These are phyloP conservation scores for Drosophila elegans DNA, from an alignment of 1,140 invertebrate genomes.

Conservation along the genomic window DNA sequence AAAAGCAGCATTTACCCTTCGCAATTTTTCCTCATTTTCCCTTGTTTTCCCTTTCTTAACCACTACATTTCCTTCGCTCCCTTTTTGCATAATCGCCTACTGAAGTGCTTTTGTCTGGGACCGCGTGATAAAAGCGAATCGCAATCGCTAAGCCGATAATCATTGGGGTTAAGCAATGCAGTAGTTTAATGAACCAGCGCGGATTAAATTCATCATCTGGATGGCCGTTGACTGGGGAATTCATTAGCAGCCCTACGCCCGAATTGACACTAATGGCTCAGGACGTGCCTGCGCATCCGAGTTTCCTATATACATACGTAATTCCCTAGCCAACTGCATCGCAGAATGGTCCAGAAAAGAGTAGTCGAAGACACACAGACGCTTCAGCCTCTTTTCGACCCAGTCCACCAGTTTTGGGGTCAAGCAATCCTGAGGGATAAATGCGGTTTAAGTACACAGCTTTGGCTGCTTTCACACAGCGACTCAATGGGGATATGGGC, in stretches of 20 bases:
- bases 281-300: constrained; percentile 59
- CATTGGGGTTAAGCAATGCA: constrained; percentile 44
- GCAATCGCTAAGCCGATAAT: constrained; percentile 32
- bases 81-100: constrained; percentile 28
- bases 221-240: constrained; percentile 11
- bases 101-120: constrained; percentile 43
- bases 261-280: constrained; percentile 58
- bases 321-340: constrained; percentile 18
- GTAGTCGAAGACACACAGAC: constrained; percentile 32
- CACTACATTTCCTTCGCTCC: constrained; percentile 1
- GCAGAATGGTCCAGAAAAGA: constrained; percentile 1
- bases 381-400: background rate
- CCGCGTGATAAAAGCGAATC: constrained; percentile 45
- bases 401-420: constrained; percentile 14
- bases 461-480: constrained; percentile 14
- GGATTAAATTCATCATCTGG: constrained; percentile 45
- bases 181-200: constrained; percentile 56
- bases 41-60: background rate
- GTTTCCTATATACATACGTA: background rate
- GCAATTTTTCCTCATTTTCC: constrained; percentile 11
- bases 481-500: constrained; percentile 3
- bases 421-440: constrained; percentile 42
- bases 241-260: constrained; percentile 41
- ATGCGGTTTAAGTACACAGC: constrained; percentile 33
- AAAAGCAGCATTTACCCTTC: constrained; percentile 20